Conservation (phyloP, 1,140 invertebrate species). For the Aphaenogaster ashmeadi region DNA sequence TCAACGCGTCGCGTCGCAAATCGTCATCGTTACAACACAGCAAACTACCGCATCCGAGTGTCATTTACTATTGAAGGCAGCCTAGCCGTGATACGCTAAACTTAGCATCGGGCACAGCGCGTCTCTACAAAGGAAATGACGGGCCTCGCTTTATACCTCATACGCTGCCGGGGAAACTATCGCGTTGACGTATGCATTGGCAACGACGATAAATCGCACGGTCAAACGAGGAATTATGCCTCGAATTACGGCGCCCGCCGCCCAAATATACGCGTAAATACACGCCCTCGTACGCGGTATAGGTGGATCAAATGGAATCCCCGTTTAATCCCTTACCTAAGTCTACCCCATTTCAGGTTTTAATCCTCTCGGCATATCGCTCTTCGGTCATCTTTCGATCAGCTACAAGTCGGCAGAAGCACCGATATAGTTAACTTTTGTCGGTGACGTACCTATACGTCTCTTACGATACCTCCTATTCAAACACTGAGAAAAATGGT, state of each 20-base stretch:
- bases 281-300: background rate
- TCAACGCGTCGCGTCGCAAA: conserved; percentile 71
- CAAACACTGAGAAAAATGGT: too few species aligned
- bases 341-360: conserved; percentile 7
- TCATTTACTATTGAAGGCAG: conserved; percentile 77
- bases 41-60: conserved; percentile 78
- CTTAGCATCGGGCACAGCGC: conserved; percentile 72
- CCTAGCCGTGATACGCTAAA: conserved; percentile 73
- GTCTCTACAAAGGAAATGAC: conserved; percentile 71
- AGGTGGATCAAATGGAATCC: conserved; percentile 17
- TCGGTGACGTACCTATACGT: background rate
- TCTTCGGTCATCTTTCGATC: background rate
- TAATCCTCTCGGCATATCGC: conserved; percentile 4
- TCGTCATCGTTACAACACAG: conserved; percentile 76
- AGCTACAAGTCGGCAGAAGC: background rate
- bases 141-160: conserved; percentile 61
- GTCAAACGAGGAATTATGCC: conserved; percentile 69
- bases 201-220: conserved; percentile 67
- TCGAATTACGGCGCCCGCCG: conserved; percentile 38
- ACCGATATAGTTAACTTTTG: background rate
- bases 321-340: conserved; percentile 26
- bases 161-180: conserved; percentile 62
- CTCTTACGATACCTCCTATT: background rate
- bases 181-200: conserved; percentile 70
- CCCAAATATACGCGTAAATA: conserved; percentile 54